Base-by-base conservation (phyloP, 2,113 vertebrate genomes). In the Petroica traversi region DNA sequence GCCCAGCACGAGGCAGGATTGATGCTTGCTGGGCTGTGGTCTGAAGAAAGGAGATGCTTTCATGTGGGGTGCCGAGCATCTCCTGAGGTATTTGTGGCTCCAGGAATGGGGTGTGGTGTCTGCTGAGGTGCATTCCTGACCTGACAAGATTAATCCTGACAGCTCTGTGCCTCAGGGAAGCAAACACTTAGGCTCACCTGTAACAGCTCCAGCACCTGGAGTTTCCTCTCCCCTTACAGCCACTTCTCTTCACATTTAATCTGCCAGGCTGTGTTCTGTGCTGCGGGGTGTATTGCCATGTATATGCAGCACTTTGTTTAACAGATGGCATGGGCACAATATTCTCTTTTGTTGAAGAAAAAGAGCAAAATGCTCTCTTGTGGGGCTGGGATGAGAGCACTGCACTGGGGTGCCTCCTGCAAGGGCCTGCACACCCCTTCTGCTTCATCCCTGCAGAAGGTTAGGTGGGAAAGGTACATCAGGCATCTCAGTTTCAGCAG, bases 191-290 rank as follows among this genome's bases (percentile, higher is more conserved):
- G 68, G 61, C 94, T 96, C 96, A 96, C 92, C 97, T 97, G 85
- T 91, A 96, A 73, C 72, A 94, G 83, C 82, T 96, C 78, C 89
- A 96, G 84, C 95, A 97, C 96, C 94, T 97, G 95, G 93, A 92
- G 88, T 84, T 94, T 95, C 72, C 83, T 94, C 66, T 93, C 59
- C 40, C 63, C 68, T 91, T 68, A 36, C 66, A 91, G 76, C 59
- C 80, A 31, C 78, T 92, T 95, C 69, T 90, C 73, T 54, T 88
- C 88, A 49, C 54, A 10, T 85, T 88, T 81, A 59, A 88, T 79
- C 95, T 96, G 81, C 75, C 46, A 78, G 86, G 36, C 89, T 93
- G 43, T 5, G 1, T 25, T 66, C 31, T 28, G 34, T 64, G 85
- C 94, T 96, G 85, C 69, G 34, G 93, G 88, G 88, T 59, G 45